phyloP scores from a whole-genome alignment of 1,140 invertebrate species.

The Papilio polyxenes region DNA sequence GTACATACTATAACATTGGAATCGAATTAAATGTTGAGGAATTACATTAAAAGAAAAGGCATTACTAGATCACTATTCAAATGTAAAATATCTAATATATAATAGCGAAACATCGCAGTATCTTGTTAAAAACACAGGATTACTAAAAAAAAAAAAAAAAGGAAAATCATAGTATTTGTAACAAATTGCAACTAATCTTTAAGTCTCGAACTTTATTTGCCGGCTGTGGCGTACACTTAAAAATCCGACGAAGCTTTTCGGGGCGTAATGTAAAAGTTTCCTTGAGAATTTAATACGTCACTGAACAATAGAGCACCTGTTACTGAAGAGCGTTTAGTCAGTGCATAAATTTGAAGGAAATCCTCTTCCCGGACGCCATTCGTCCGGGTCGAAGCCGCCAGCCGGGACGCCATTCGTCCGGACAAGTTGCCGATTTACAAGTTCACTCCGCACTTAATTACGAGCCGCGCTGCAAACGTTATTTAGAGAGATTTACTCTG shows the following conservation, averaged over 20 bases:
- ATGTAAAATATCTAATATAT: too few relatives aligned
- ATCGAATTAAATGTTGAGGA: background rate
- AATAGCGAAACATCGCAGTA: background rate
- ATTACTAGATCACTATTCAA: background rate
- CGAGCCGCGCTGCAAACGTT: conserved; percentile 28
- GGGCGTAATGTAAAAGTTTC: conserved; percentile 25
- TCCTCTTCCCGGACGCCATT: conserved; percentile 1
- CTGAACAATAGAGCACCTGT: conserved; percentile 34
- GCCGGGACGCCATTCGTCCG: conserved; percentile 8
- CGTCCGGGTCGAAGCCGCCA: background rate
- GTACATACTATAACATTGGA: background rate
- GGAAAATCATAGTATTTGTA: background rate
- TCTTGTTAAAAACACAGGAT: background rate
- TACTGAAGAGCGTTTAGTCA: conserved; percentile 31
- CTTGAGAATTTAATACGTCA: conserved; percentile 32
- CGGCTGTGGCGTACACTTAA: background rate
- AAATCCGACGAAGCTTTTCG: conserved; percentile 11
- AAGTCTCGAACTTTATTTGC: background rate
- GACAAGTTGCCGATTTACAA: conserved; percentile 35
- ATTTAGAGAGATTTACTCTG: conserved; percentile 33
- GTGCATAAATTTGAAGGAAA: conserved; percentile 36
- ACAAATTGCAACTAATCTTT: background rate
- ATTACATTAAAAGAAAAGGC: background rate
- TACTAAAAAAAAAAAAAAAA: background rate
- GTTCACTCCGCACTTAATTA: conserved; percentile 35